Evolutionary conservation across 1,140 invertebrate genomes (phyloP), one percentile per base, ranked within the genome.

Genomic region (Bathynomus jamesi): DNA sequence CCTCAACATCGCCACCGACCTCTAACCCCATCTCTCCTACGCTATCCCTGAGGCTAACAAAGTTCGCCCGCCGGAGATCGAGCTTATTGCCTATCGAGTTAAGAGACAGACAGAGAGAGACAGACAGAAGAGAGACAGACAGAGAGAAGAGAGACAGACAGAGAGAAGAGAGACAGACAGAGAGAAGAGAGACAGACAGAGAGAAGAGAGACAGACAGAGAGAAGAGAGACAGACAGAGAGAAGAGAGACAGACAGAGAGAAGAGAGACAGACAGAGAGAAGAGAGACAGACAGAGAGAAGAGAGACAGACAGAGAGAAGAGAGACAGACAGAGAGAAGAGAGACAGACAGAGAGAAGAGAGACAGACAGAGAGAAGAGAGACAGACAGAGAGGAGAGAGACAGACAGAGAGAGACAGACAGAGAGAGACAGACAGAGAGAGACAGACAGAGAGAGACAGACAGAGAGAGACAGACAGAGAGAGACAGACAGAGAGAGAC

Each of bases 401-500:
- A 53, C 46, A 53, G 46, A 53, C 46, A 53, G 46, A 53, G 46
- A 53, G 11, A 53, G 46, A 53, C 46, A 53, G 46, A 53, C 46
- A 53, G 46, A 53, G 11, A 53, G 46, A 53, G 46, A 53, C 46
- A 53, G 46, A 53, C 46, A 53, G 46, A 53, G 46, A 53, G 11
- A 53, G 46, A 53, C 46, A 53, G 46, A 53, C 46, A 53, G 46
- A 53, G 11, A 53, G 46, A 53, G 46, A 53, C 46, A 53, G 46
- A 53, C 46, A 21, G 46, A 53, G 11, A 53, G 46, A 53, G 46
- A 53, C 27, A 68, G 30, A 62, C 11, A 68, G 30, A 68, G n/a
- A 68, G 46, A 68, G 30, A 69, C 30, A 69, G 67, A 69, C 17
- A 69, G 67, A 69, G 40, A 69, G 67, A 69, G 67, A 67, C 30